Conservation (phyloP, 2,888 invertebrate genomes). For the Parnassius smintheus region DNA sequence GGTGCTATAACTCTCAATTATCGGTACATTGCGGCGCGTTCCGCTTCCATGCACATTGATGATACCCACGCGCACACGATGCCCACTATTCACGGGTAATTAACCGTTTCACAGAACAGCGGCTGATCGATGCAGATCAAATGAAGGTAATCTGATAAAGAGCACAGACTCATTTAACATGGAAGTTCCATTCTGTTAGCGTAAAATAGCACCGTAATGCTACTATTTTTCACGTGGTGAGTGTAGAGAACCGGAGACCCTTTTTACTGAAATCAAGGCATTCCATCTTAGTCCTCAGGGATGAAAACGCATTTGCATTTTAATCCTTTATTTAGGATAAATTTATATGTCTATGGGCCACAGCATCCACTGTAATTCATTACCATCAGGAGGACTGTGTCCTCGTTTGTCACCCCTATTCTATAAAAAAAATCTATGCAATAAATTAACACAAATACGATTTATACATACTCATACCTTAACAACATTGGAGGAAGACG, state of each 20-base stretch:
- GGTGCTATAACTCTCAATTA: constrained; percentile 27
- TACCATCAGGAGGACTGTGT: too few species aligned
- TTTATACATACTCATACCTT: neutral
- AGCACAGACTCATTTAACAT: neutral
- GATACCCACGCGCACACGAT: neutral
- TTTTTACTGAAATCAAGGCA: too few species aligned
- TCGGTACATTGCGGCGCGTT: constrained; percentile 8
- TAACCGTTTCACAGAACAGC: constrained; percentile 17
- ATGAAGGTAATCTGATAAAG: neutral
- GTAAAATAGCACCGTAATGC: too few species aligned
- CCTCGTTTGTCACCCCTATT: too few species aligned
- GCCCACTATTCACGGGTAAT: neutral
- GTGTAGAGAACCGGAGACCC: too few species aligned
- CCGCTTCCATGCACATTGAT: constrained; percentile 8
- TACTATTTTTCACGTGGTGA: too few species aligned
- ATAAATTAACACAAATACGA: neutral
- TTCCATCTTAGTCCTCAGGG: too few species aligned
- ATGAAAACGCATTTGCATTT: too few species aligned
- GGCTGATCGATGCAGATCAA: constrained; percentile 1
- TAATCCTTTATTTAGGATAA: too few species aligned
- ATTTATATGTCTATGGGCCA: too few species aligned
- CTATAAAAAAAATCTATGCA: too few species aligned
- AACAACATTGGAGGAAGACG: constrained; percentile 5
- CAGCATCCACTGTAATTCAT: too few species aligned
- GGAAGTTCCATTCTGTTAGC: neutral